A percentile compares a stretch with the other conserved stretches of the same genome.
phyloP scores from a whole-genome alignment of 2,888 invertebrate genomes.

The Antheraea yamamai region DNA sequence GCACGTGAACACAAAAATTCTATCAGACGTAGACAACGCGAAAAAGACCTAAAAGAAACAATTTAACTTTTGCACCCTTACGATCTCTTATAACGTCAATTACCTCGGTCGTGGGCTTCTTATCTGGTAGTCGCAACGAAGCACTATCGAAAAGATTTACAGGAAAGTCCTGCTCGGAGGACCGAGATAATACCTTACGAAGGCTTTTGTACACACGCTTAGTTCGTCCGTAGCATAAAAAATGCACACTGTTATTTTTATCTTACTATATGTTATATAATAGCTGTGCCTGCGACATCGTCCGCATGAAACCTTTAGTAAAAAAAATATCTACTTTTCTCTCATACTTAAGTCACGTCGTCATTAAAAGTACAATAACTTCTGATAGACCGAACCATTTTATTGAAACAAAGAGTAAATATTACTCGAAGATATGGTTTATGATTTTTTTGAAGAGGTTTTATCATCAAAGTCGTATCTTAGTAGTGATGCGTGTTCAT shows the following conservation, averaged over 20 bases:
- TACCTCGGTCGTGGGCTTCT: slow-evolving; percentile 66
- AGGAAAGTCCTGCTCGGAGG: slow-evolving; percentile 24
- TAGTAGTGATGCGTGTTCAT: no score
- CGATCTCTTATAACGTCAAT: slow-evolving; percentile 73
- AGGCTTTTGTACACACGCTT: slow-evolving; percentile 27
- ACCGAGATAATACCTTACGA: slow-evolving; percentile 8
- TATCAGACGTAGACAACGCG: neutral
- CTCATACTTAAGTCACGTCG: no score
- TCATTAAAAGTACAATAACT: no score
- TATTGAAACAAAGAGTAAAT: no score
- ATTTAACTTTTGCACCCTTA: slow-evolving; percentile 34
- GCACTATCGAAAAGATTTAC: slow-evolving; percentile 72
- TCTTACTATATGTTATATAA: neutral
- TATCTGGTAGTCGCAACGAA: slow-evolving; percentile 60
- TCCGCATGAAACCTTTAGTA: no score
- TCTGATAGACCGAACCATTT: no score
- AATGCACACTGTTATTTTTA: neutral
- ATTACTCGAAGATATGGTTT: no score
- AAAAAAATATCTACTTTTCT: no score
- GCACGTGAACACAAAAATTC: neutral
- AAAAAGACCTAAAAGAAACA: neutral
- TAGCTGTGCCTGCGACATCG: no score
- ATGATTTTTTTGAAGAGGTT: no score
- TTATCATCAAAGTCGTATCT: no score
- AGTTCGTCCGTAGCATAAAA: neutral